Conservation (phyloP, 2,113 vertebrate genomes). For the Corythaixoides concolor region DNA sequence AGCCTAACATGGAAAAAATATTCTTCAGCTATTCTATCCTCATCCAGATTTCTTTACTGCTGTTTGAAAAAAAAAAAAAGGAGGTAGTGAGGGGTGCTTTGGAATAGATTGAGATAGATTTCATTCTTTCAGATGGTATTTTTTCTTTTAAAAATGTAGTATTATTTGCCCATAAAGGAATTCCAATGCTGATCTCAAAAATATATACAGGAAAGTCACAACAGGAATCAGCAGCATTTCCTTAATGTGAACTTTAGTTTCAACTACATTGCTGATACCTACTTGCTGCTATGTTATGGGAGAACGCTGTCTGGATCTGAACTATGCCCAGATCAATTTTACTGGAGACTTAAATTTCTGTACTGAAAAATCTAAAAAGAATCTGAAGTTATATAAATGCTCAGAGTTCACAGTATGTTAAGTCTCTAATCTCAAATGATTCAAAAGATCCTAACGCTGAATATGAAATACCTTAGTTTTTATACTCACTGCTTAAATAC, state of each 20-base stretch:
- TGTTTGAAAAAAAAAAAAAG: background rate
- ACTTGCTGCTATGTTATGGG: fast-evolving
- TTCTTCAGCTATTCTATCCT: background rate
- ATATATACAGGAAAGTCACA: background rate
- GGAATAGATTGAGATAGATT: background rate
- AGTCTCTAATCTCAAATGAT: background rate
- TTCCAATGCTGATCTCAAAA: background rate
- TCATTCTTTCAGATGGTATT: background rate
- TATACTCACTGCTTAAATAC: background rate
- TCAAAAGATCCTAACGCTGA: background rate
- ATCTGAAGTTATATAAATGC: background rate
- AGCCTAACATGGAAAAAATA: background rate
- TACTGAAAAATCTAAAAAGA: background rate
- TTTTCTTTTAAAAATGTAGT: background rate
- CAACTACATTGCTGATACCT: background rate
- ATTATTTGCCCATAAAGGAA: background rate
- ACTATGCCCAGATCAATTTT: background rate
- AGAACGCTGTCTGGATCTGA: background rate
- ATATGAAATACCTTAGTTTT: background rate
- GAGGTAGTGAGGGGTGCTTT: background rate
- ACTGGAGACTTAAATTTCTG: too few relatives aligned
- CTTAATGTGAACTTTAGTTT: background rate
- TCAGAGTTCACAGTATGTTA: background rate
- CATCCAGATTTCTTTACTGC: background rate
- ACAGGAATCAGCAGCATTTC: background rate